Base-by-base conservation (phyloP, 2,113 vertebrate genomes). In the Corythaixoides concolor region DNA sequence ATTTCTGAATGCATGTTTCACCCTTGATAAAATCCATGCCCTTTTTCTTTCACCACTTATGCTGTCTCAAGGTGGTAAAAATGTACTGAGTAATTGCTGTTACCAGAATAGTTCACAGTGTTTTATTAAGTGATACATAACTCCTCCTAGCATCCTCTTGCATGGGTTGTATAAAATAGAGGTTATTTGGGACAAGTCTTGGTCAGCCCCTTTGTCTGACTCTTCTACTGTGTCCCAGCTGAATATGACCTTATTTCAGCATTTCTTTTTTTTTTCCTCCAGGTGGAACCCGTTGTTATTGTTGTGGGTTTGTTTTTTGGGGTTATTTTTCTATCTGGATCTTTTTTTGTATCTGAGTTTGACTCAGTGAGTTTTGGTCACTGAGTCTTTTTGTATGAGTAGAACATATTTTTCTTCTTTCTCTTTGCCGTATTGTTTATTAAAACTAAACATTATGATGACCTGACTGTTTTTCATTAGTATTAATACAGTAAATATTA, bases 1-100 rank as follows among this genome's bases (percentile, higher is more conserved):
- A 21, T 90, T 91, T 74, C 58, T 66, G 30, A 82, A 33, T 39
- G 55, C 20, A 0, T 74, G 6, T 68, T 95, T 91, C 69, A 91
- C 58, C 70, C 78, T 83, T 66, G 85, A 30, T 90, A 74, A 91
- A 78, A 86, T 76, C 90, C 1, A 0, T 53, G 53, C 35, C 16
- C 63, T 73, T 82, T 94, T 91, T 73, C 75, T 96, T 85, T 60
- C 89, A 94, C 43, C 33, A 30, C 67, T 88, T 81, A n/a, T 76
- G 43, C 59, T 93, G 47, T 86, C 70, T 76, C 77, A 79, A 70
- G 53, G 3, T 70, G 47, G 66, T 76, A 73, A 87, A 94, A 95
- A 92, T 67, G 58, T 2, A 66, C 37, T 6, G 27, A 91, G 69
- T n/a, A 82, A 41, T 76, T 9, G 30, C 53, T 87, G 69, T 56